These are phyloP conservation scores for Drosophila sucinea DNA, from an alignment of 1,140 invertebrate genomes.

Conservation along the genomic window DNA sequence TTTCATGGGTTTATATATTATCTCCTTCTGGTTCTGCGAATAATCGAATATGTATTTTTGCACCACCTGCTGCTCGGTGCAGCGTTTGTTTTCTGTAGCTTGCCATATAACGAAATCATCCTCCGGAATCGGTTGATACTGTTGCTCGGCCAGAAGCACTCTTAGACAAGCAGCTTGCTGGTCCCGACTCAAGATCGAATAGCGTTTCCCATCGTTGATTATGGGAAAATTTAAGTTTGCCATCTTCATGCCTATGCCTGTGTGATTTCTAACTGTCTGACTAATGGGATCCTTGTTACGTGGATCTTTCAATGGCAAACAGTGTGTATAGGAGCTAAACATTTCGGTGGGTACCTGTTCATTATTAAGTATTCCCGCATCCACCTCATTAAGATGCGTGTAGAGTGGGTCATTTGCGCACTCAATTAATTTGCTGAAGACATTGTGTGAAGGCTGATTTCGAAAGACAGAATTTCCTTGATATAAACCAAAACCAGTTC, in stretches of 20 bases:
- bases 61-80: conserved; percentile 43
- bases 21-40: conserved; percentile 32
- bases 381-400: conserved; percentile 53
- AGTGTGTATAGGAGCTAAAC: conserved; percentile 38
- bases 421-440: conserved; percentile 59
- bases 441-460: conserved; percentile 58
- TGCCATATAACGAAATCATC: conserved; percentile 50
- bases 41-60: conserved; percentile 52
- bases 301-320: conserved; percentile 37
- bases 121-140: conserved; percentile 6
- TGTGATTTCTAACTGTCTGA: conserved; percentile 28
- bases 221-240: conserved; percentile 29
- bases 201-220: conserved; percentile 14
- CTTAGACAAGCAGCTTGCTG: conserved; percentile 59
- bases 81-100: conserved; percentile 44
- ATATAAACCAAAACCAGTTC: conserved; percentile 17
- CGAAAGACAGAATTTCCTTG: conserved; percentile 40
- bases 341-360: conserved; percentile 29
- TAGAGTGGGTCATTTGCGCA: conserved; percentile 43
- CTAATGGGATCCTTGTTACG: conserved; percentile 41
- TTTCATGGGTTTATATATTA: conserved; percentile 51
- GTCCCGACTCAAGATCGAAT: conserved; percentile 34
- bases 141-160: conserved; percentile 48
- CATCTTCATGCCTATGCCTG: neutral
- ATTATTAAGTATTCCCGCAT: conserved; percentile 34